These are phyloP conservation scores for Lucilia sericata DNA, from an alignment of 1,140 invertebrate species.

Conservation along the genomic window DNA sequence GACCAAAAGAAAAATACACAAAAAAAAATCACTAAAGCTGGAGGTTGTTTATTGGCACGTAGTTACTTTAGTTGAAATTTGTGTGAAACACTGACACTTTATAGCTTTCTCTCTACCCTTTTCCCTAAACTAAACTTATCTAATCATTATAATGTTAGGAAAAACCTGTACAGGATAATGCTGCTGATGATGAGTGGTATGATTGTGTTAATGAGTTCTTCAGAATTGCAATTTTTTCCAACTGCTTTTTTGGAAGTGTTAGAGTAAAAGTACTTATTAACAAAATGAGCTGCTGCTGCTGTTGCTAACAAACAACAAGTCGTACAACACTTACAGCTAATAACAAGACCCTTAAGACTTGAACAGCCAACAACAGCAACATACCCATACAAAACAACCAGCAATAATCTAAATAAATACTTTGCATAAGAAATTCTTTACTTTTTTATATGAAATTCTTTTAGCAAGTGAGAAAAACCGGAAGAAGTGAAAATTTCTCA, in stretches of 20 bases:
- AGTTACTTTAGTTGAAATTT: constrained; percentile 15
- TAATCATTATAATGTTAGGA: not conserved
- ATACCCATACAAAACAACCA: too few relatives aligned
- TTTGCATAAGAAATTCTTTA: not conserved
- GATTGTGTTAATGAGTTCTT: constrained; percentile 40
- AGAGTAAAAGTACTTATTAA: constrained; percentile 18
- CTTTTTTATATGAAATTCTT: not conserved
- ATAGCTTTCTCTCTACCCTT: not conserved
- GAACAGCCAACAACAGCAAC: not conserved
- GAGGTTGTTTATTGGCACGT: constrained; percentile 14
- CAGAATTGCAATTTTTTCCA: not conserved
- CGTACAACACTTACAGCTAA: constrained; percentile 16
- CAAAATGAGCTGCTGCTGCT: not conserved
- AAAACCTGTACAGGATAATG: not conserved
- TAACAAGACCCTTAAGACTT: constrained; percentile 18
- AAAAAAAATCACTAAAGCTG: not conserved
- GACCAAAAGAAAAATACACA: not conserved
- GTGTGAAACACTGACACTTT: too few relatives aligned
- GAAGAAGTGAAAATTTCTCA: not conserved
- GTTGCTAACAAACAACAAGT: not conserved
- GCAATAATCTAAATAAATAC: not conserved
- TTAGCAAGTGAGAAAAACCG: not conserved
- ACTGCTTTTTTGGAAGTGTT: not conserved
- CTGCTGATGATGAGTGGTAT: not conserved
- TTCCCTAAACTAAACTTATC: not conserved